Percentiles rank a stretch among this genome's conserved stretches.
phyloP scores from a whole-genome alignment of 2,113 vertebrate species.

The Colossoma macropomum region DNA sequence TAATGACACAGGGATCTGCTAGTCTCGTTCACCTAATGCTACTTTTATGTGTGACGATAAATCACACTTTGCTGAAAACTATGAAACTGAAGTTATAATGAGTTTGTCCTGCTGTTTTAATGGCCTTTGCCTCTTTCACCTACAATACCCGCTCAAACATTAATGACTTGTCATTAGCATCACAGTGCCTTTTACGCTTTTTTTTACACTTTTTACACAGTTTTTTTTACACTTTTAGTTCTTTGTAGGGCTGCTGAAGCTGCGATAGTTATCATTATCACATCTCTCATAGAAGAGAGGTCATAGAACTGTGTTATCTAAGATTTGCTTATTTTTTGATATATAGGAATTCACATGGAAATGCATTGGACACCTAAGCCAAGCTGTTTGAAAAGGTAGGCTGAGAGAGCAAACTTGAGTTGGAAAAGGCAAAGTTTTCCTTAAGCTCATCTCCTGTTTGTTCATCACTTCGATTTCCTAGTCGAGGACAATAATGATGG shows the following conservation, averaged over 20 bases:
- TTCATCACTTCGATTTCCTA: too few relatives aligned
- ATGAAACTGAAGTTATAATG: not conserved
- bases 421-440: too few relatives aligned
- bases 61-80: not conserved
- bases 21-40: not conserved
- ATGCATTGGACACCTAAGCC: too few relatives aligned
- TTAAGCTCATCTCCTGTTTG: too few relatives aligned
- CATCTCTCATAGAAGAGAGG: not conserved
- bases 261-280: not conserved
- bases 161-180: conserved; percentile 6
- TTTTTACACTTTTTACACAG: conserved; percentile 12
- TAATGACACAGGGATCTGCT: conserved; percentile 18
- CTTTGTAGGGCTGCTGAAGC: not conserved
- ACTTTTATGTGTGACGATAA: not conserved
- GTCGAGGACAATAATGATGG: too few relatives aligned
- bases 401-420: too few relatives aligned
- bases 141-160: not conserved
- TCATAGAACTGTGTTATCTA: too few relatives aligned
- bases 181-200: not conserved
- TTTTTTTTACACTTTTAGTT: not conserved
- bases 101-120: not conserved
- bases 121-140: not conserved
- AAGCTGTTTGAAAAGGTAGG: too few relatives aligned
- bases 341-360: too few relatives aligned
- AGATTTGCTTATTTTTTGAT: too few relatives aligned